Conservation (phyloP, 1,140 invertebrate species). For the Tigriopus japonicus region DNA sequence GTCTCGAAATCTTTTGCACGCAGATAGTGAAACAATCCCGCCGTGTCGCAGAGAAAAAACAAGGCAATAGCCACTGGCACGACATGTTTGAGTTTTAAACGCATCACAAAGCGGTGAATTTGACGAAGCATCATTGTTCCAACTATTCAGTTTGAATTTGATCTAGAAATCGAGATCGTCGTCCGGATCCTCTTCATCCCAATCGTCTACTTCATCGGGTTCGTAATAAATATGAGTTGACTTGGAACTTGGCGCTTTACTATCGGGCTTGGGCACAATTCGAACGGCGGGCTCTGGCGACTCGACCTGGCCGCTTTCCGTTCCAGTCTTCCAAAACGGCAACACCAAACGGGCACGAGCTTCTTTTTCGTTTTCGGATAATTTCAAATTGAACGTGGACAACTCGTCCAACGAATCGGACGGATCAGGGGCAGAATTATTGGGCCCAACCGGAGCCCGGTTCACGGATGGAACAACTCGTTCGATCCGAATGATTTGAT, state of each 20-base stretch:
- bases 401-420: not conserved
- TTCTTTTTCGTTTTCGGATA: not conserved
- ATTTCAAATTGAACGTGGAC: not conserved
- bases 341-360: not conserved
- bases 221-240: conserved; percentile 8
- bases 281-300: not conserved
- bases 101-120: no score
- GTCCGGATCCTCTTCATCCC: conserved; percentile 12
- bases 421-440: not conserved
- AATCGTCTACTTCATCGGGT: conserved; percentile 9
- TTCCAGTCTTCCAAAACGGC: not conserved
- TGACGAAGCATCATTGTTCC: no score
- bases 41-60: no score
- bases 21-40: no score
- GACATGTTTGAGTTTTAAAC: no score
- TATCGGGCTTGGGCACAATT: not conserved
- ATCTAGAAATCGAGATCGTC: conserved; percentile 6
- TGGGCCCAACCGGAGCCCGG: no score
- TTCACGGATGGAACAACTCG: not conserved
- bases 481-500: not conserved
- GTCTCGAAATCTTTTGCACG: no score
- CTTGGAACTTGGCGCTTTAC: not conserved
- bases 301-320: not conserved
- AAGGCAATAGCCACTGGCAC: no score
- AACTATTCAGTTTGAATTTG: no score